Percentiles rank a stretch among this genome's conserved stretches.
Evolutionary conservation across 1,140 invertebrate genomes (phyloP).

Genomic region (Bursaphelenchus mucronatus): DNA sequence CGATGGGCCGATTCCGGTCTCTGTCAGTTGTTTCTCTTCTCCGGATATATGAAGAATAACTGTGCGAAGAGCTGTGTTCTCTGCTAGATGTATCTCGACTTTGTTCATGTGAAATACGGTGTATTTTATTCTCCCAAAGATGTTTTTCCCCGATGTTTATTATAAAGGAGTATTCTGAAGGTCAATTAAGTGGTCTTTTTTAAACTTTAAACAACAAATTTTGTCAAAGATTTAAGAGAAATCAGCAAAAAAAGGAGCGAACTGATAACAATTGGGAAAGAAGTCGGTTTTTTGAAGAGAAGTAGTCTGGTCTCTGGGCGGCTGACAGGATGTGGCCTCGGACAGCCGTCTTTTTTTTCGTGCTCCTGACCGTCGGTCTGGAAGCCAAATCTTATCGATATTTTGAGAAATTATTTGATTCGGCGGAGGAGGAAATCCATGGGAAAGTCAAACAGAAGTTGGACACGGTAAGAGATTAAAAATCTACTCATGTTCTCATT

Average conservation of each 20-base stretch:
- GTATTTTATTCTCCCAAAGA: too few relatives aligned
- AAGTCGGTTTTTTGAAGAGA: too few relatives aligned
- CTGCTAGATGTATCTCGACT: slow-evolving; percentile 27
- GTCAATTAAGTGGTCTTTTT: background rate
- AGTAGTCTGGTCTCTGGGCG: too few relatives aligned
- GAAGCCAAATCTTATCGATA: background rate
- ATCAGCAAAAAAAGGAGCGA: too few relatives aligned
- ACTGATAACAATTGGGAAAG: too few relatives aligned
- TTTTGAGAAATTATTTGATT: slow-evolving; percentile 7
- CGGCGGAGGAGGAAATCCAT: slow-evolving; percentile 6
- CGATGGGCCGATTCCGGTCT: slow-evolving; percentile 50
- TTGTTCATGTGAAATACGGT: too few relatives aligned
- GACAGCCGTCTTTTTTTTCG: background rate
- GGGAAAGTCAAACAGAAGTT: too few relatives aligned
- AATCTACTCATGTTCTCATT: too few relatives aligned
- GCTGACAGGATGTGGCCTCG: too few relatives aligned
- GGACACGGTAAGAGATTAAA: too few relatives aligned
- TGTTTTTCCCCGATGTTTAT: background rate
- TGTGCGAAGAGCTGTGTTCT: slow-evolving; percentile 46
- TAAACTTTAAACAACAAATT: too few relatives aligned
- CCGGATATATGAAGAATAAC: slow-evolving; percentile 47
- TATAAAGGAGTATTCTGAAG: background rate
- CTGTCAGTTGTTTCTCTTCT: slow-evolving; percentile 45
- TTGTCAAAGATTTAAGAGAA: too few relatives aligned
- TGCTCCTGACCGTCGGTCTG: slow-evolving; percentile 7